Conservation (phyloP, 2,113 vertebrate species). For the Tiliqua scincoides region DNA sequence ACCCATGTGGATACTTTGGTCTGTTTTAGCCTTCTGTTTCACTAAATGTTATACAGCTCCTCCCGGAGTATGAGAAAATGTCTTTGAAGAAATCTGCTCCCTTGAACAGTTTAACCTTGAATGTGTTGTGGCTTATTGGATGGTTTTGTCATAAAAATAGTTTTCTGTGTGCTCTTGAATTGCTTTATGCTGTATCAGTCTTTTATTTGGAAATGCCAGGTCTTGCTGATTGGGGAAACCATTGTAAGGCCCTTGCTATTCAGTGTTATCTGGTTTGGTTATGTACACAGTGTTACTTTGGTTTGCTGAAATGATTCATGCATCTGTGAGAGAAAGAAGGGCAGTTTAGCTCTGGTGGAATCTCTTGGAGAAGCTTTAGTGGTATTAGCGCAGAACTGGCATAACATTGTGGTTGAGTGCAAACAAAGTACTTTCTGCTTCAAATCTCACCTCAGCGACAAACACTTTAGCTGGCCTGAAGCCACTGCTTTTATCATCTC, state of each 20-base stretch:
- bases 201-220: constrained; percentile 9
- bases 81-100: background rate
- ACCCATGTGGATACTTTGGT: constrained; percentile 21
- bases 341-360: constrained; percentile 29
- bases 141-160: background rate
- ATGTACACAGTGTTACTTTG: background rate
- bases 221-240: fast-evolving
- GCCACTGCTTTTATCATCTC: background rate
- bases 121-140: background rate
- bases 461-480: background rate
- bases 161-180: background rate
- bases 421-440: background rate
- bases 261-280: background rate
- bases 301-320: background rate
- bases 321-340: background rate
- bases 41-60: background rate
- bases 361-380: constrained; percentile 10
- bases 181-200: background rate
- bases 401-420: background rate
- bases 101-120: background rate
- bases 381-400: background rate
- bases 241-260: constrained; percentile 8
- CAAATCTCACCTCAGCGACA: background rate
- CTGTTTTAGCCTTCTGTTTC: background rate
- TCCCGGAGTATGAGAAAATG: too few species aligned